phyloP scores from a whole-genome alignment of 2,797 vertebrate species.

The Nannoperca australis region DNA sequence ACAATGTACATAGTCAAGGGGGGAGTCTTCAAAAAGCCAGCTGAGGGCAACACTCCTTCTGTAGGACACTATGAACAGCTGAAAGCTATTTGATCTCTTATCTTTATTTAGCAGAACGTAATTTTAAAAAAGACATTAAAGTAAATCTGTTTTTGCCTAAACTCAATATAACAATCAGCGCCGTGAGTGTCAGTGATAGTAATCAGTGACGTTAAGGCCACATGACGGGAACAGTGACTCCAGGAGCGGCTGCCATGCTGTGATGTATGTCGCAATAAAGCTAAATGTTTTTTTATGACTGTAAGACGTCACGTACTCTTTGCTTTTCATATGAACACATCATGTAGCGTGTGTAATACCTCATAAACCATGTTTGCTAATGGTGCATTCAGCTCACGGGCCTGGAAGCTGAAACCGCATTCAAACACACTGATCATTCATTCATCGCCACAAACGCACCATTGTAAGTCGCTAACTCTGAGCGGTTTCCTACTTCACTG shows the following conservation, averaged over 20 bases:
- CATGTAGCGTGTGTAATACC: constrained; percentile 32
- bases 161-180: constrained; percentile 2
- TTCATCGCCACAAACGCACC: constrained; percentile 48
- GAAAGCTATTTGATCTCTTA: not conserved
- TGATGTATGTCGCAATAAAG: constrained; percentile 67
- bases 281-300: constrained; percentile 65
- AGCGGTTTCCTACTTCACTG: constrained; percentile 11
- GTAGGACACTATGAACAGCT: no score
- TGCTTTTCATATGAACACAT: constrained; percentile 51
- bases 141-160: constrained; percentile 7
- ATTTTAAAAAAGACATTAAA: not conserved
- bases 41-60: not conserved
- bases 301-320: constrained; percentile 37
- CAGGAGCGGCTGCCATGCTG: constrained; percentile 49
- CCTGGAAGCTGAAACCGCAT: constrained; percentile 43
- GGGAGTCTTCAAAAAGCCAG: not conserved
- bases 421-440: constrained; percentile 54
- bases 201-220: constrained; percentile 29
- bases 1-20: constrained; percentile 15
- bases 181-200: constrained; percentile 29
- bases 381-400: constrained; percentile 19
- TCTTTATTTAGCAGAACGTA: not conserved
- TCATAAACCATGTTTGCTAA: constrained; percentile 53
- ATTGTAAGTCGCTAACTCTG: constrained; percentile 31
- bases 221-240: constrained; percentile 39